Evolutionary conservation across 2,113 vertebrate species (phyloP).

Genomic region (Oncorhynchus kisutch): DNA sequence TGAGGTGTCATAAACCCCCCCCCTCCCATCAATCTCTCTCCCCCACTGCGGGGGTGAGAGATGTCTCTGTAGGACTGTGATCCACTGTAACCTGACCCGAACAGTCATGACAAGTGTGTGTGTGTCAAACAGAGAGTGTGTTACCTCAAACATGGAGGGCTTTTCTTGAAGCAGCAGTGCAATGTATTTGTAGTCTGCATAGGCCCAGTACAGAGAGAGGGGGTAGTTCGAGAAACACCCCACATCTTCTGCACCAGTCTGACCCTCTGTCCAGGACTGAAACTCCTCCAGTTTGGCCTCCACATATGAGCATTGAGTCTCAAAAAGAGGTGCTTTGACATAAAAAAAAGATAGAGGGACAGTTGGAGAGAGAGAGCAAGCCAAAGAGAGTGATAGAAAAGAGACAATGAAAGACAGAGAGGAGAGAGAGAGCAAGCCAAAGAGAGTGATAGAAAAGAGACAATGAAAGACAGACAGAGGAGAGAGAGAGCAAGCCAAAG

Average conservation of each 20-base stretch:
- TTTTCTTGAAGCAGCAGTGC: conserved; percentile 82
- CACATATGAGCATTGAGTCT: conserved; percentile 85
- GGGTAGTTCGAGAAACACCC: conserved; percentile 80
- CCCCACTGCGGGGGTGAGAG: too few relatives aligned
- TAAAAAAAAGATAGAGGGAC: not conserved
- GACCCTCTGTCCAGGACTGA: conserved; percentile 76
- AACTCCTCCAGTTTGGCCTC: conserved; percentile 84
- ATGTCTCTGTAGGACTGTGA: too few relatives aligned
- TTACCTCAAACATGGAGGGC: conserved; percentile 87
- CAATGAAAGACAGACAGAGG: not conserved
- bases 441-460: not conserved
- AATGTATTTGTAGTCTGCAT: conserved; percentile 97
- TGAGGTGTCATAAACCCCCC: too few relatives aligned
- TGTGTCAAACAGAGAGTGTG: not conserved
- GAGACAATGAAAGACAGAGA: too few relatives aligned
- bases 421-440: not conserved
- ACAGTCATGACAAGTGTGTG: not conserved
- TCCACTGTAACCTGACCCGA: too few relatives aligned
- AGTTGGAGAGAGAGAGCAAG: not conserved
- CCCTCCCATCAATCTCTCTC: too few relatives aligned
- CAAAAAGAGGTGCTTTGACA: conserved; percentile 85
- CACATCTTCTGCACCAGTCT: conserved; percentile 38
- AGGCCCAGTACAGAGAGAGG: conserved; percentile 85
- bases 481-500: not conserved
- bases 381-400: not conserved